Conservation (phyloP, 1,140 invertebrate species). For the Parasteatoda tepidariorum region DNA sequence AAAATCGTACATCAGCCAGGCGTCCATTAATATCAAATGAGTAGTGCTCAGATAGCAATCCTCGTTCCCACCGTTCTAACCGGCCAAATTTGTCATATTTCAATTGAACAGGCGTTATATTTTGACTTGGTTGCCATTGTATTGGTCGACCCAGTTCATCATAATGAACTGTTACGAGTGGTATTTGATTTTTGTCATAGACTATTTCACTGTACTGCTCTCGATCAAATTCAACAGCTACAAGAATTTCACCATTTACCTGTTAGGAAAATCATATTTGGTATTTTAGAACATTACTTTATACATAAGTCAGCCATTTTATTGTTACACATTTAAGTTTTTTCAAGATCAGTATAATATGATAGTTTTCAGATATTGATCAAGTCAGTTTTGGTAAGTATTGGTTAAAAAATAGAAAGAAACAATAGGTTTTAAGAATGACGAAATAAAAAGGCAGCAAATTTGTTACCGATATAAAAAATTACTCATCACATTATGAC, state of each 20-base stretch:
- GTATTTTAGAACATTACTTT: background rate
- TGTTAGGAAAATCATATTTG: background rate
- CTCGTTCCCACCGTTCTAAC: constrained; percentile 92
- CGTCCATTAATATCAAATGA: constrained; percentile 88
- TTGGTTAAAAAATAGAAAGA: no score
- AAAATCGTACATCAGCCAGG: constrained; percentile 83
- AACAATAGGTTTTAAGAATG: no score
- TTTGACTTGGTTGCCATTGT: constrained; percentile 67
- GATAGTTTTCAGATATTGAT: no score
- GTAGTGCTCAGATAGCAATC: constrained; percentile 84
- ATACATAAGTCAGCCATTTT: no score
- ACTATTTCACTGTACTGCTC: constrained; percentile 88
- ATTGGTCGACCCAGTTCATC: constrained; percentile 85
- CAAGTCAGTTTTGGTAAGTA: no score
- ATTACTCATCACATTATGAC: no score
- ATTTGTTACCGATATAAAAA: no score
- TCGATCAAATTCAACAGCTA: constrained; percentile 92
- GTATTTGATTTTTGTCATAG: constrained; percentile 83
- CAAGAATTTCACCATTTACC: constrained; percentile 78
- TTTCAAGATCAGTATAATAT: no score
- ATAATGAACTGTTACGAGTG: constrained; percentile 86
- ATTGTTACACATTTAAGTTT: no score
- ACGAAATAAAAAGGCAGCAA: no score
- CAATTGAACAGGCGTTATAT: constrained; percentile 68
- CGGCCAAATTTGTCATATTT: constrained; percentile 79